Evolutionary conservation across 2,113 vertebrate species (phyloP), one percentile per base, ranked within the genome.

Genomic region (Pholis gunnellus): DNA sequence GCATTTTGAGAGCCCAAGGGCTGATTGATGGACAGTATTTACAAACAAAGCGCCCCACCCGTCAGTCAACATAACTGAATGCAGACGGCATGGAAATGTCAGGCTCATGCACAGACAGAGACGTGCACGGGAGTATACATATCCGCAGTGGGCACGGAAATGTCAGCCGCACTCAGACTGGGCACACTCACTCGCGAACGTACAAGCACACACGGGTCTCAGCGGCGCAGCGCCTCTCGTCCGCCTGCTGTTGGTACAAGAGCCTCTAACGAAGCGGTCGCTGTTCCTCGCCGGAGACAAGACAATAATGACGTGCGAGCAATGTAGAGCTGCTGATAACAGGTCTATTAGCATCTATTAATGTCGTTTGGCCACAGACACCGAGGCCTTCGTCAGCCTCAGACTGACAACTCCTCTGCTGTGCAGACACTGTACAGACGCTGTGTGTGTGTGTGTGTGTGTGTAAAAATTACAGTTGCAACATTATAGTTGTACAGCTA

Each of bases 21-120:
- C 72, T 87, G 87, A 90, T 85, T 94, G 93, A 94, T 89, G 82
- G 93, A 92, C 91, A 91, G 92, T 88, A 86, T 90, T 92, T 90
- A 87, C 84, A 89, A 90, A 93, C 88, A 91, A 89, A 85, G 63
- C 74, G 31, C 78, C 78, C 80, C 61, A 71, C 77, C 85, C 46
- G 82, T 91, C 91, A 90, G 60, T 92, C 89, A 94, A 57, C 72
- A 42, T 75, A 72, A 87, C 67, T 68, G 87, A 89, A 88, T 81
- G 67, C 90, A 90, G 89, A 88, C 87, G 72, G 87, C 72, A 82
- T 82, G 90, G 63, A 94, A 92, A 94, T 93, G 91, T 91, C 91
- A 92, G 66, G 52, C 87, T 87, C 65, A 65, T 48, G 36, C 81
- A 82, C 77, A 34, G 59, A 60, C 57, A 75, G 82, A 78, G 27